A percentile compares a stretch with the other conserved stretches of the same genome.
phyloP scores from a whole-genome alignment of 1,140 invertebrate species.

The Chironomus striatipennis region DNA sequence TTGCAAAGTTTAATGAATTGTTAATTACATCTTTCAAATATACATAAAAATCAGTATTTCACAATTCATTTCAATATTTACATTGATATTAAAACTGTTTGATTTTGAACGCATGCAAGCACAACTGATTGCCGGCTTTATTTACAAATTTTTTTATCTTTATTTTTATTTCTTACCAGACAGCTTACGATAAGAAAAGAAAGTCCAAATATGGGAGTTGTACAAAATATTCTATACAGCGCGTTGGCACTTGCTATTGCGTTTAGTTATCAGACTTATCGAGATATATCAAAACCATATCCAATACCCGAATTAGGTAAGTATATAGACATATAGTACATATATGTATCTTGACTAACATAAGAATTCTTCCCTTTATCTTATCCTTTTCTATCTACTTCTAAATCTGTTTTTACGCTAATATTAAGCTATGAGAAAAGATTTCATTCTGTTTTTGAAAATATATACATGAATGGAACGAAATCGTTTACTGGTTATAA shows the following conservation, averaged over 20 bases:
- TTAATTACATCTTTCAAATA: too few species aligned
- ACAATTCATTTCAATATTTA: too few species aligned
- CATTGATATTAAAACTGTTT: too few species aligned
- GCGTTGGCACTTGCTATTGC: constrained; percentile 23
- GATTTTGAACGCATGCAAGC: too few species aligned
- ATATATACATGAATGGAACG: neutral
- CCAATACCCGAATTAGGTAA: constrained; percentile 32
- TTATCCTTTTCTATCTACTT: neutral
- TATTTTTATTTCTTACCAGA: too few species aligned
- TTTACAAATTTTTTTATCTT: too few species aligned
- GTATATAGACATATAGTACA: neutral
- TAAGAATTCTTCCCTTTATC: too few species aligned
- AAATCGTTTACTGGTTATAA: neutral
- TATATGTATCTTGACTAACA: too few species aligned
- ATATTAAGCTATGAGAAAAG: neutral
- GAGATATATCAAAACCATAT: constrained; percentile 31
- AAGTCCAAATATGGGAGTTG: neutral
- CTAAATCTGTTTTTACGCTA: neutral
- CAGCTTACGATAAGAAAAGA: too few species aligned
- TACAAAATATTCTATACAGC: neutral
- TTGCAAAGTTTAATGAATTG: too few species aligned
- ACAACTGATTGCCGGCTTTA: too few species aligned
- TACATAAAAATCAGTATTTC: too few species aligned
- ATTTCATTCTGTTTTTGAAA: neutral
- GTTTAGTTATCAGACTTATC: constrained; percentile 32